These are phyloP conservation scores for Spea hammondii DNA, from an alignment of 2,797 vertebrate species.

Conservation along the genomic window DNA sequence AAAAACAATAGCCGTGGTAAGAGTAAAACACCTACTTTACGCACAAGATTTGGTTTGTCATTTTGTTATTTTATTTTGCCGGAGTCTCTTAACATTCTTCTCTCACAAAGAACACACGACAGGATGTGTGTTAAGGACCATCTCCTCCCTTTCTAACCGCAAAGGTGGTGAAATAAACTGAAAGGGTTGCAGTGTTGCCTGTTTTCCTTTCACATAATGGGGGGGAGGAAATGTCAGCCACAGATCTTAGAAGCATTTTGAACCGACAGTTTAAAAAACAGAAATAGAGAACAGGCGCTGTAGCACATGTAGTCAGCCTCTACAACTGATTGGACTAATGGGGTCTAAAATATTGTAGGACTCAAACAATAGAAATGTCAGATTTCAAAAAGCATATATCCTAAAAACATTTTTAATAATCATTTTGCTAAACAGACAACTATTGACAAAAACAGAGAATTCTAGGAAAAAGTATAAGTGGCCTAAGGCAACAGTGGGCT, in stretches of 20 bases:
- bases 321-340: too few relatives aligned
- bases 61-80: slow-evolving; percentile 5
- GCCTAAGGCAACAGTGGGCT: too few relatives aligned
- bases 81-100: slow-evolving; percentile 14
- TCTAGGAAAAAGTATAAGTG: too few relatives aligned
- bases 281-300: not conserved
- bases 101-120: slow-evolving; percentile 31
- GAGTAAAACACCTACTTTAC: too few relatives aligned
- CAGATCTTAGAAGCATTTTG: slow-evolving; percentile 10
- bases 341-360: too few relatives aligned
- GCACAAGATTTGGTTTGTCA: not conserved
- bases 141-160: slow-evolving; percentile 47
- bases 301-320: too few relatives aligned
- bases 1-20: too few relatives aligned
- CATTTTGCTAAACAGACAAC: not conserved
- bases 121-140: slow-evolving; percentile 45
- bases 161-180: slow-evolving; percentile 53
- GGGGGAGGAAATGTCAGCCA: slow-evolving; percentile 28
- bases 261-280: slow-evolving; percentile 5
- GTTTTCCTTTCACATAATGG: slow-evolving; percentile 32
- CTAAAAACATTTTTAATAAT: too few relatives aligned
- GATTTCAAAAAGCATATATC: too few relatives aligned
- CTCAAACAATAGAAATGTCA: too few relatives aligned
- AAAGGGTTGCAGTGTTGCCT: slow-evolving; percentile 34
- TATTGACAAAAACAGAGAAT: too few relatives aligned